phyloP scores from a whole-genome alignment of 2,113 vertebrate species.

The Papio anubis region DNA sequence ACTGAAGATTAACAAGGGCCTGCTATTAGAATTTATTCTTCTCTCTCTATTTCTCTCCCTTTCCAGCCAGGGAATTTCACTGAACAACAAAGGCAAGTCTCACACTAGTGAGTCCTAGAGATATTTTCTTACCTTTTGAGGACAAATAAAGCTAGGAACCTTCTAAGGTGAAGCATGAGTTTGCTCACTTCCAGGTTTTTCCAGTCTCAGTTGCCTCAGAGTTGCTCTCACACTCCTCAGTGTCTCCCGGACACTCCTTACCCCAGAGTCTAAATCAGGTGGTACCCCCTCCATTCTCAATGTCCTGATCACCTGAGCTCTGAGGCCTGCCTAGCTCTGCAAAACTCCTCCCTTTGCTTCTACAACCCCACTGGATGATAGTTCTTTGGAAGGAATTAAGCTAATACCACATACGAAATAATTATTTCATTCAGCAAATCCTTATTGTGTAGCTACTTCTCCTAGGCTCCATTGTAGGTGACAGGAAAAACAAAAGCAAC shows the following conservation, averaged over 20 bases:
- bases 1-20: background rate
- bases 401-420: background rate
- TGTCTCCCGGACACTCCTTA: background rate
- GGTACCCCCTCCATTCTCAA: background rate
- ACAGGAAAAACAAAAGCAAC: background rate
- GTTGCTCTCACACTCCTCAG: background rate
- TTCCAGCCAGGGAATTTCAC: background rate
- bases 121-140: background rate
- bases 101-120: background rate
- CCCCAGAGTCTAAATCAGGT: background rate
- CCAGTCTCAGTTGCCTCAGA: background rate
- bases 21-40: background rate
- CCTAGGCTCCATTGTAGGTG: background rate
- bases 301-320: background rate
- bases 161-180: background rate
- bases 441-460: background rate
- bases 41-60: background rate
- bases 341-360: background rate
- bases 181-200: background rate
- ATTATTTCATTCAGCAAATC: background rate
- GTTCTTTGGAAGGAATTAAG: background rate
- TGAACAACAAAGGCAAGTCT: background rate
- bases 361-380: background rate
- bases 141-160: background rate
- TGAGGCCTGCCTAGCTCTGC: background rate